A percentile compares a stretch with the other conserved stretches of the same genome.
Evolutionary conservation across 1,140 invertebrate species (phyloP).

Genomic region (Tachypleus tridentatus): DNA sequence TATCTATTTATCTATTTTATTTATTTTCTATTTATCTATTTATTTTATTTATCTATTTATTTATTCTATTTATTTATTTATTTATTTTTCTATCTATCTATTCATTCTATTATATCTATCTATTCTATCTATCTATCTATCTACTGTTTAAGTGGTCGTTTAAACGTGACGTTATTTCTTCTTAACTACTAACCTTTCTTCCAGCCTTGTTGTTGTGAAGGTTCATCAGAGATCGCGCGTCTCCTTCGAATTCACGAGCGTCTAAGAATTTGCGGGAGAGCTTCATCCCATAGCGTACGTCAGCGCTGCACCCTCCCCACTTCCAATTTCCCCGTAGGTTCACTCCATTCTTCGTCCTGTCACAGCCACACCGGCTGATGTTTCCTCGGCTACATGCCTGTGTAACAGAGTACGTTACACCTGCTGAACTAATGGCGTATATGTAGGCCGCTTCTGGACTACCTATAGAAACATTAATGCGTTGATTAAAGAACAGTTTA

Average conservation of each 20-base stretch:
- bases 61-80: no score
- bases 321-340: conserved; percentile 47
- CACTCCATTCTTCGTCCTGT: conserved; percentile 31
- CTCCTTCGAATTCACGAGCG: conserved; percentile 44
- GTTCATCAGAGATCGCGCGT: conserved; percentile 54
- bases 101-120: no score
- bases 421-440: conserved; percentile 77
- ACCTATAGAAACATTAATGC: conserved; percentile 39
- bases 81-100: no score
- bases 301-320: conserved; percentile 85
- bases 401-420: conserved; percentile 73
- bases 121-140: no score
- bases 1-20: no score
- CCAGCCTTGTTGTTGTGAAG: conserved; percentile 91
- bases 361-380: conserved; percentile 75
- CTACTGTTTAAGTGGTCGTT: no score
- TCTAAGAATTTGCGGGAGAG: conserved; percentile 77
- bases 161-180: no score
- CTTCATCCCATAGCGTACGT: conserved; percentile 68
- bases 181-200: conserved; percentile 47
- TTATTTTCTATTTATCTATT: no score
- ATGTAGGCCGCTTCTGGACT: conserved; percentile 81
- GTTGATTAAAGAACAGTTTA: no score
- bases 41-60: no score
- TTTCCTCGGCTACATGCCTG: conserved; percentile 77